phyloP scores from a whole-genome alignment of 2,113 vertebrate species.

The Vicugna pacos region DNA sequence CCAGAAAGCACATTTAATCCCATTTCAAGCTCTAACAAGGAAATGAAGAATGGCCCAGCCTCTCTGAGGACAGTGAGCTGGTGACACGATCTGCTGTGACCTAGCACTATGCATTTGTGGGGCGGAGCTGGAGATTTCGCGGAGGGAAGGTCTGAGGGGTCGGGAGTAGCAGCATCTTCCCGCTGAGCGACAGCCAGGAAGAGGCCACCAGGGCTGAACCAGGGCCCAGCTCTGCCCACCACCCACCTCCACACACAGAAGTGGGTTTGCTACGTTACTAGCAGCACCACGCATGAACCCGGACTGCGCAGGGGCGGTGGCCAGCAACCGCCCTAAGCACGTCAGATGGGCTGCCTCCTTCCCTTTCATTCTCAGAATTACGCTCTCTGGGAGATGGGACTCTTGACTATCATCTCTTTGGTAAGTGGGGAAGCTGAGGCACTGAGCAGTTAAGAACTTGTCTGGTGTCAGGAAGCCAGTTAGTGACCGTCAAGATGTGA shows the following conservation, averaged over 20 bases:
- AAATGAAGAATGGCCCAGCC: not conserved
- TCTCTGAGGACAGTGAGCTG: not conserved
- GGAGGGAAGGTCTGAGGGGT: not conserved
- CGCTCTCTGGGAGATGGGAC: too few relatives aligned
- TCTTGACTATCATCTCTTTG: too few relatives aligned
- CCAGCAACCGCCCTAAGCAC: too few relatives aligned
- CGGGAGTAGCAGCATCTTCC: rapidly evolving
- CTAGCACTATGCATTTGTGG: not conserved
- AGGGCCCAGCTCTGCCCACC: not conserved
- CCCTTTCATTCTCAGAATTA: too few relatives aligned
- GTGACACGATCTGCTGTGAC: not conserved
- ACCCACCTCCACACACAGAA: not conserved
- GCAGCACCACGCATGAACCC: too few relatives aligned
- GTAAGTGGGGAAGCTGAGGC: too few relatives aligned
- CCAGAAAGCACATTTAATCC: not conserved
- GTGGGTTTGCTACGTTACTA: too few relatives aligned
- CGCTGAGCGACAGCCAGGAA: not conserved
- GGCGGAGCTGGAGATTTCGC: not conserved
- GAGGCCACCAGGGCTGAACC: not conserved
- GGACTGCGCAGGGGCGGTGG: too few relatives aligned
- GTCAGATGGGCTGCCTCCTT: too few relatives aligned
- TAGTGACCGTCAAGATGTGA: too few relatives aligned
- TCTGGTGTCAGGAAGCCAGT: too few relatives aligned
- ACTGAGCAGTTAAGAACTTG: too few relatives aligned
- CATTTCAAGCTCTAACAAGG: not conserved